Base-by-base conservation (phyloP, 2,888 invertebrate genomes). In the Pammene aurita region DNA sequence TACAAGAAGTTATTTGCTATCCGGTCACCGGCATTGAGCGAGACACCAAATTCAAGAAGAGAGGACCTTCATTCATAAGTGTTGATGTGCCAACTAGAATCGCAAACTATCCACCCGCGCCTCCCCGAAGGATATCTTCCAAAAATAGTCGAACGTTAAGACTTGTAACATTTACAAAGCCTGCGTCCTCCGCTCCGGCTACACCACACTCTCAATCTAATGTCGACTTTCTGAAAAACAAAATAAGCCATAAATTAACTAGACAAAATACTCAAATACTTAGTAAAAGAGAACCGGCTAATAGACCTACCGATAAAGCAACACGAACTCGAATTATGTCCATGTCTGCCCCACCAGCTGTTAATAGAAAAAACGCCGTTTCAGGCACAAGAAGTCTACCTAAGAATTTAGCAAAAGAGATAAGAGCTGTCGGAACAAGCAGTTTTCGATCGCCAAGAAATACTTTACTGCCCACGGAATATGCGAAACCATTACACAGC, bases 61-160 rank as follows among this genome's bases (percentile, higher is more conserved):
- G 92, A 65, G 90, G 94, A 66, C 94, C 95, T 66, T 94, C 95
- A 42, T 88, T 93, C 76, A 84, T 93, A 68, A 88, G 87, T 67
- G 79, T 92, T 52, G 86, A 90, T 72, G 74, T 80, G 38, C 82
- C 82, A 34, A 83, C 76, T 63, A 81, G 75, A 64, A 80, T 85
- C 10, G 77, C 79, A 50, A 86, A 83, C 26, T 81, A 89, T 77
- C 95, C 96, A 14, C 96, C 96, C 0, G 95, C 95, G 0, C 95
- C 96, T 13, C 97, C 97, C 0, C 93, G 95, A 82, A 94, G 97
- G 75, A 94, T 94, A 73, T 97, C 97, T 0, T 97, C 97, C 0
- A 94, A 94, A 77, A 94, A 95, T 76, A 96, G 95, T 78, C 94
- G 94, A 67, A 95, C 96, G 2, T 87, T 96, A 10, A 93, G 94